Percentiles rank a stretch among this genome's conserved stretches.
phyloP scores from a whole-genome alignment of 1,140 invertebrate genomes.

The Homalodisca vitripennis region DNA sequence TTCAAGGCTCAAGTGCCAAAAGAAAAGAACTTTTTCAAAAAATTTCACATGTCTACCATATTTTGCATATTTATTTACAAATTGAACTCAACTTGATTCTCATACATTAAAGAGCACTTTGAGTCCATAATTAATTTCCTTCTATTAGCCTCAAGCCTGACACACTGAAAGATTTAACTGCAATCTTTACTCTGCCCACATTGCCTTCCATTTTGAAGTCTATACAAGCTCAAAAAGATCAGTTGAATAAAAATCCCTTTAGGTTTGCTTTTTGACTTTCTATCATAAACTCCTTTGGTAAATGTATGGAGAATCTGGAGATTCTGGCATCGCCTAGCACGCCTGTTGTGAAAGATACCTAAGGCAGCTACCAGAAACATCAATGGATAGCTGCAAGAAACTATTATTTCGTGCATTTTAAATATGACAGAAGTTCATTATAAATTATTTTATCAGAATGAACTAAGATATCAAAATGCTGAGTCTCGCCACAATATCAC shows the following conservation, averaged over 20 bases:
- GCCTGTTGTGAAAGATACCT: no score
- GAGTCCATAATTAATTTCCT: background rate
- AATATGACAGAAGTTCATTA: no score
- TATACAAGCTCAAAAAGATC: background rate
- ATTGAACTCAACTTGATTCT: background rate
- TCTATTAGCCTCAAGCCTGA: background rate
- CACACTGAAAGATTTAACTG: background rate
- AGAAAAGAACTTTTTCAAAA: background rate
- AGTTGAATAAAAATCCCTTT: background rate
- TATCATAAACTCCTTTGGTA: background rate
- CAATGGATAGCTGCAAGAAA: no score
- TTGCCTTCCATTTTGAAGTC: background rate
- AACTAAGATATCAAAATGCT: no score
- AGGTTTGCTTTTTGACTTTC: background rate
- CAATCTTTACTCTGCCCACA: background rate
- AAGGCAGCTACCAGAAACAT: no score
- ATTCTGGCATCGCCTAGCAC: no score
- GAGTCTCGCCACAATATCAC: no score
- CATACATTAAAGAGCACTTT: background rate
- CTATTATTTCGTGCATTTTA: no score
- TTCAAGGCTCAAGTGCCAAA: background rate
- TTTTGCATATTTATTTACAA: background rate
- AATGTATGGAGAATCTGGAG: background rate
- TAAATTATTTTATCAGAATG: no score
- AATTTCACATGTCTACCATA: background rate